Base-by-base conservation (phyloP, 2,888 invertebrate species). In the Andrena bicolor region DNA sequence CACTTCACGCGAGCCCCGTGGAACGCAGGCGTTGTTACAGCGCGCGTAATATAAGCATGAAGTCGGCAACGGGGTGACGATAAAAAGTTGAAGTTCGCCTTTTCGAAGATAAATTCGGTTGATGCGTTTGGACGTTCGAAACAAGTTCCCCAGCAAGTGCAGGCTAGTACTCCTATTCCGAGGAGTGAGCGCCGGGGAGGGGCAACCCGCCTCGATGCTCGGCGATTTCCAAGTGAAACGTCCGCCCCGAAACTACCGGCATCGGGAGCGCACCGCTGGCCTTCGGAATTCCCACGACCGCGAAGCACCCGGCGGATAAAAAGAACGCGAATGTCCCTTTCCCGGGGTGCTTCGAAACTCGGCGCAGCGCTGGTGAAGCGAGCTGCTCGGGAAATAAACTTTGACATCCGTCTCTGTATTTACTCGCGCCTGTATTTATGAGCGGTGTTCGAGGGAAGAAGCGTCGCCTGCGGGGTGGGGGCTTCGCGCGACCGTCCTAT, bases 381-480 rank as follows among this genome's bases (percentile, higher is more conserved):
- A 20, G 13, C 51, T 35, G 8, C 35, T 69, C 68, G 56, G 26
- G 68, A 69, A 71, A 77, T 65, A 76, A 80, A 80, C 60, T 66
- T 80, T 61, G 48, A 66, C 58, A 64, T 78, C 26, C 30, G 48
- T 10, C 26, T 58, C 58, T 53, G 68, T 78, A 80, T 80, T 78
- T 80, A 68, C 68, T 76, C 70, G 41, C 35, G n/a, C 69, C 53
- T 58, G 20, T 73, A 69, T 73, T 65, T 81, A 78, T n/a, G 79
- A 64, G 35, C 28, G 35, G 5, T 26, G 10, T 70, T 32, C 49
- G 28, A 13, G 2, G 35, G 10, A 56, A 16, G 26, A 8, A 68
- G 48, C 16, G 32, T 53, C 16, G 30, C 10, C n/a, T 10, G 28
- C 23, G 7, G 8, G 6, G 28, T n/a, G 32, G 26, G 20, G 10